A percentile compares a stretch with the other conserved stretches of the same genome.
Evolutionary conservation across 2,888 invertebrate genomes (phyloP).

Genomic region (Anarsia innoxiella): DNA sequence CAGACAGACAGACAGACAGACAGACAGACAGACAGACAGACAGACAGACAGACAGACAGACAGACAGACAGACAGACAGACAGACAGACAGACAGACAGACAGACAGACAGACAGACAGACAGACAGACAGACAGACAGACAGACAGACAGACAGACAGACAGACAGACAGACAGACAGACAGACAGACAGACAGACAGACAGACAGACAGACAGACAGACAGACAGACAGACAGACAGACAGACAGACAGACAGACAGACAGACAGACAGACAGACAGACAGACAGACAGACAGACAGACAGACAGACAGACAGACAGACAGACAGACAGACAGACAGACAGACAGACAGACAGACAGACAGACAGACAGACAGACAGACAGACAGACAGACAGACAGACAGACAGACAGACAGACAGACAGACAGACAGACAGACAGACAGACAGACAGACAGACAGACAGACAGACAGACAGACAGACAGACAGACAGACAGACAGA

Average conservation of each 20-base stretch:
- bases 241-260: not conserved
- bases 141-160: not conserved
- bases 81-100: not conserved
- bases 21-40: not conserved
- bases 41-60: not conserved
- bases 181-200: not conserved
- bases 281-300: not conserved
- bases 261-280: not conserved
- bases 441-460: not conserved
- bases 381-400: not conserved
- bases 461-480: not conserved
- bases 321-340: not conserved
- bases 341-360: not conserved
- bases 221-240: not conserved
- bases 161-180: not conserved
- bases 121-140: not conserved
- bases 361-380: not conserved
- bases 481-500: not conserved
- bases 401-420: not conserved
- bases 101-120: not conserved
- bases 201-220: not conserved
- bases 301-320: not conserved
- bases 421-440: not conserved
- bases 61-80: not conserved
- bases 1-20: not conserved